Base-by-base conservation (phyloP, 1,140 invertebrate species). In the Drosophila erecta region DNA sequence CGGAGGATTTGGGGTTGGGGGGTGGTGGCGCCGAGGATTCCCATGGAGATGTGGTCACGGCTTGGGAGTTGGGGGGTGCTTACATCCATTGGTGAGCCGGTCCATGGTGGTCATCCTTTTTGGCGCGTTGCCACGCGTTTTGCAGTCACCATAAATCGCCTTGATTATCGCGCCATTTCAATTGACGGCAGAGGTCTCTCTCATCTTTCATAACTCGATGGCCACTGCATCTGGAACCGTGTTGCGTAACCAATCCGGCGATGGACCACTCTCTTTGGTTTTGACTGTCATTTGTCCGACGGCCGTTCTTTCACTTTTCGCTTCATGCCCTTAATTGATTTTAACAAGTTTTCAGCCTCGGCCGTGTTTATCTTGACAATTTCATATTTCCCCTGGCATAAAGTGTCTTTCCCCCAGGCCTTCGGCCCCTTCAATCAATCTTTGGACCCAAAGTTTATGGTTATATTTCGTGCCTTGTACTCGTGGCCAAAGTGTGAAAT, bases 151-250 rank as follows among this genome's bases (percentile, higher is more conserved):
- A 83, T 87, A 89, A 87, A 87, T 87, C 66, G 84, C 61, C 71
- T 87, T 83, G 83, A 83, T 87, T 86, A 86, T 86, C 84, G 71
- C 70, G 33, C 60, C 59, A 54, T 61, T 71, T 50, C 43, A 81
- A 81, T 81, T 50, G 72, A 56, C 60, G 41, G 20, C 43, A 22
- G 53, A 44, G 74, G 54, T 49, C 43, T 37, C 15, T n/a, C 49
- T 60, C 79, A 81, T 80, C 78, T 76, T 67, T 76, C 55, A 81
- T 72, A 76, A 76, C 64, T 76, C 44, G 61, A 58, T 53, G 58
- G 41, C 61, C 35, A 47, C 54, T 62, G 79, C 64, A 66, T 83
- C 70, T 69, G 66, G 47, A 35, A 20, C 58, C 15, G 50, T 27
- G 5, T 86, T 86, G 61, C 41, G 56, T 73, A 86, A 86, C 55